phyloP scores from a whole-genome alignment of 1,140 invertebrate species.

The honey bee (Apis mellifera) region Amel_HAv3.1 CM009939.2:4046501-4047000 shows the following conservation, averaged over 20 bases:
- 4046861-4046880: background rate
- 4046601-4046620: no score
- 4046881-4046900: constrained; percentile 34
- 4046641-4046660: background rate
- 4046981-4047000: no score
- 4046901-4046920: background rate
- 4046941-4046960: constrained; percentile 32
- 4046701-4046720: constrained; percentile 5
- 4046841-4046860: background rate
- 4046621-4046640: background rate
- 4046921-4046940: constrained; percentile 44
- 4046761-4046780: constrained; percentile 31
- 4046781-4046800: constrained; percentile 20
- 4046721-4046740: constrained; percentile 47
- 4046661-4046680: background rate
- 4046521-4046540: no score
- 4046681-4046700: constrained; percentile 6
- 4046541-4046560: no score
- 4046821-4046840: constrained; percentile 62
- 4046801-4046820: background rate
- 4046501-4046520: no score
- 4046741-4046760: constrained; percentile 51
- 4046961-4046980: background rate
- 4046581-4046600: background rate
- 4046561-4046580: no score